Evolutionary conservation across 2,797 vertebrate species (phyloP), one percentile per base, ranked within the genome.

Genomic region (Mormyrus hasselquistii): DNA sequence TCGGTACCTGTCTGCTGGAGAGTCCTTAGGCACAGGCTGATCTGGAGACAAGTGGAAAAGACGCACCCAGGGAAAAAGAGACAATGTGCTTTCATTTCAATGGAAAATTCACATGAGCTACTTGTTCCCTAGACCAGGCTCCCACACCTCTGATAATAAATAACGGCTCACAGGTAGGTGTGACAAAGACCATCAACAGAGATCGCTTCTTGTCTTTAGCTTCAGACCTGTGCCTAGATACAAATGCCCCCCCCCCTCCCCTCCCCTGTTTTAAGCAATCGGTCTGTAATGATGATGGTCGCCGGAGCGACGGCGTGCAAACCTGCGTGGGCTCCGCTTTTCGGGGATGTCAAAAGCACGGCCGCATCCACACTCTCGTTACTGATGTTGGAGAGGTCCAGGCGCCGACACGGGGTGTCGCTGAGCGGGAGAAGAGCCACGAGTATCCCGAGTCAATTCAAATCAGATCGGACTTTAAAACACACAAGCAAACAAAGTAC

Each of bases 341-440:
- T 89, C 52, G 89, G 90, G 87, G 89, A 87, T 9, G 19, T 12
- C 38, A 69, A n/a, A 1, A 19, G 29, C 3, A 25, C 7, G 1
- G 34, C 83, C 0, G 53, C 65, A 4, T 88, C 89, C 50, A 7
- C 53, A 12, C 87, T 91, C 93, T 38, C 91, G 86, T 53, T 88
- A 82, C 94, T 95, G 89, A 95, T 90, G 91, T 93, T 92, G 0
- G 94, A 95, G 90, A 96, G 92, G 88, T 95, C 92, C 90, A 95
- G 94, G 88, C 94, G 93, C 88, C 91, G 55, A 88, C 93, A 94
- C 16, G 94, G 94, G 1, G 93, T 95, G 87, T 91, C 94, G 89
- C 95, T 95, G 91, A 91, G 89, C 91, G 62, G 93, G 69, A 41
- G 12, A 10, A n/a, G 73, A 38, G n/a, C 73, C 5, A 6, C 29